phyloP scores from a whole-genome alignment of 1,140 invertebrate genomes.

The Homalodisca vitripennis region DNA sequence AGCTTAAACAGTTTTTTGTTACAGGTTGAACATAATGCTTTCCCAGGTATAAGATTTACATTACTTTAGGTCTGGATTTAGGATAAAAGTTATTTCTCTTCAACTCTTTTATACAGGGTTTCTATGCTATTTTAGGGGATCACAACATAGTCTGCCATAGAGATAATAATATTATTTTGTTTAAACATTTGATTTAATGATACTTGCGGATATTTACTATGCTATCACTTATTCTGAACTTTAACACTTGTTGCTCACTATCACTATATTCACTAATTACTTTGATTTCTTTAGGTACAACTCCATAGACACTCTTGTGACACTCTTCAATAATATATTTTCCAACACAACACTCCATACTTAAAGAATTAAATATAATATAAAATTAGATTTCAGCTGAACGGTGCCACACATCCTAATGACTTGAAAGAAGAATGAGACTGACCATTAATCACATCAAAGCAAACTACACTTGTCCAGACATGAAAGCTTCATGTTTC shows the following conservation, averaged over 20 bases:
- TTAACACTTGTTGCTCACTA: slow-evolving; percentile 19
- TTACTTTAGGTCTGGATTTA: background rate
- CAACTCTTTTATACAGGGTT: slow-evolving; percentile 15
- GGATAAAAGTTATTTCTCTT: slow-evolving; percentile 23
- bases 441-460: background rate
- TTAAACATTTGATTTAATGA: slow-evolving; percentile 30
- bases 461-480: background rate
- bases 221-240: slow-evolving; percentile 6
- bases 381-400: background rate
- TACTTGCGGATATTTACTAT: slow-evolving; percentile 21
- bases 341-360: slow-evolving; percentile 22
- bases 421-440: background rate
- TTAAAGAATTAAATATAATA: background rate
- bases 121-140: slow-evolving; percentile 24
- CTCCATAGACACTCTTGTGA: slow-evolving; percentile 31
- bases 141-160: slow-evolving; percentile 19
- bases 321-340: slow-evolving; percentile 23
- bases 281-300: slow-evolving; percentile 25
- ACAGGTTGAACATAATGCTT: slow-evolving; percentile 29
- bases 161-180: slow-evolving; percentile 30
- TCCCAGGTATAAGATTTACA: slow-evolving; percentile 29
- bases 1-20: slow-evolving; percentile 28
- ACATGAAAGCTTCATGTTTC: background rate
- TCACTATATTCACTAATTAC: slow-evolving; percentile 19
- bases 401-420: background rate